A percentile compares a stretch with the other conserved stretches of the same genome.
Conservation (phyloP, 2,797 vertebrate species). For the Uromys caudimaculatus region DNA sequence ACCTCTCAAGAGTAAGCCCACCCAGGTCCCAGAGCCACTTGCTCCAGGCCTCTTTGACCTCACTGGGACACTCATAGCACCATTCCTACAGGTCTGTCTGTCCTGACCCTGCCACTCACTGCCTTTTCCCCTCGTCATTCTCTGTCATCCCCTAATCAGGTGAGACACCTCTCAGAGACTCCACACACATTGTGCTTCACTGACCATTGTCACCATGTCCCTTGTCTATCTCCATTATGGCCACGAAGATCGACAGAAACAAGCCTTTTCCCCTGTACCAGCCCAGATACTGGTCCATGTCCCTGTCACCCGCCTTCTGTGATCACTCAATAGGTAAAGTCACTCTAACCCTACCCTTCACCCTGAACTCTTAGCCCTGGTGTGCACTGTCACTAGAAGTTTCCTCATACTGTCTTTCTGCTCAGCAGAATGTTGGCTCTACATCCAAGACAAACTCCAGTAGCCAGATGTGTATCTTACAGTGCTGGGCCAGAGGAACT, state of each 20-base stretch:
- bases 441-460: background rate
- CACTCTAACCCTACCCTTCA: background rate
- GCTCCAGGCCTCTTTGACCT: background rate
- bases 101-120: background rate
- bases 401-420: background rate
- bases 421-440: background rate
- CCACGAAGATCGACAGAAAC: background rate
- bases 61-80: rapidly evolving
- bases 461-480: background rate
- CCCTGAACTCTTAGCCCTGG: background rate
- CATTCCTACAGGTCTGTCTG: background rate
- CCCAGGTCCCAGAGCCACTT: background rate
- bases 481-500: background rate
- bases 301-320: background rate
- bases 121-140: background rate
- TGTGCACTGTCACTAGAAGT: background rate
- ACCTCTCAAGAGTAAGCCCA: background rate
- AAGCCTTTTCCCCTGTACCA: background rate
- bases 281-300: background rate
- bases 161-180: background rate
- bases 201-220: background rate
- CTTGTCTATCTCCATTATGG: background rate
- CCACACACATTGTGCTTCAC: rapidly evolving
- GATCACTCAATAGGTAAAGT: background rate
- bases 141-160: background rate